Base-by-base conservation (phyloP, 2,888 invertebrate species). In the Sphaerophoria taeniata region DNA sequence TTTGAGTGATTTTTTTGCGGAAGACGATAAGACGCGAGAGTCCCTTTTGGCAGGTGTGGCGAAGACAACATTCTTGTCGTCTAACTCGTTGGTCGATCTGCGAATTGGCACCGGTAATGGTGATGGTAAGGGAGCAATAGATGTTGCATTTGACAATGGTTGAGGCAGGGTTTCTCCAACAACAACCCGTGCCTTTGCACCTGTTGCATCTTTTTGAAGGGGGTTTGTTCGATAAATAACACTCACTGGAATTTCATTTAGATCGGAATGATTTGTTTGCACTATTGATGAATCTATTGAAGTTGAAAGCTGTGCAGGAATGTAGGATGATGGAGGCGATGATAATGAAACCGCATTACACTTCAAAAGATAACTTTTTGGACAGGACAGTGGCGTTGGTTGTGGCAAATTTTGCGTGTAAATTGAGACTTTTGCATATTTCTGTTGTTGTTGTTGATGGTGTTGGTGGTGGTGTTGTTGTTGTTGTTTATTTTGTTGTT, bases 241-340 rank as follows among this genome's bases (percentile, higher is more conserved):
- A 88, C 90, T 91, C 84, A 91, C 91, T 87, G 91, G 91, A 87
- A 91, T 91, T 88, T 91, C 91, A 84, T 90, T 90, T 86, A 90
- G 88, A 88, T 90, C 90, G 91, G 92, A 92, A 92, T 92, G 92
- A 90, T 90, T 89, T 81, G 58, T 74, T 78, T 87, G 74, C 58
- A 61, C 78, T 75, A 65, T n/a, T 63, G 65, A 55, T 56, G 16
- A 39, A 72, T 65, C 49, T 69, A 49, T 34, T 56, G 78, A 39
- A 55, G 71, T 24, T 31, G 70, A 67, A n/a, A 33, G 47, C 5
- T 74, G 53, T 58, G 74, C 43, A 3, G 56, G 24, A 24, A 24
- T 9, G 11, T 55, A 51, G 11, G 51, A 9, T 12, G 67, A 43
- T 2, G 45, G 31, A 4, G 69, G 31, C 4, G 56, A 31, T 6